Conservation (phyloP, 2,797 vertebrate species). For the Enteromius thamalakanensis region DNA sequence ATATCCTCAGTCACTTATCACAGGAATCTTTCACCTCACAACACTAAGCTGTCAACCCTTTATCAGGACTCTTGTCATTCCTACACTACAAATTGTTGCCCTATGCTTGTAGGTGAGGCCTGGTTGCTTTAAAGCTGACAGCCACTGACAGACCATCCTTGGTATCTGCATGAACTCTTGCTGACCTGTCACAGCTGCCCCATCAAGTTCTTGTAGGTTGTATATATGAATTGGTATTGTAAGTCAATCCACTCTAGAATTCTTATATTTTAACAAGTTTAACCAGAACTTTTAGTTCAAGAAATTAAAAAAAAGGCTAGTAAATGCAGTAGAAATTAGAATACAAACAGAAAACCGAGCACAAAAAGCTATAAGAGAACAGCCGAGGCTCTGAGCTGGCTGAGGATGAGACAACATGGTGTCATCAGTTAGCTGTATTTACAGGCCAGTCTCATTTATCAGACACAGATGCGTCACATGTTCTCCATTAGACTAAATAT, state of each 20-base stretch:
- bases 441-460: slow-evolving; percentile 47
- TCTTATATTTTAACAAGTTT: neutral
- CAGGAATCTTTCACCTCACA: neutral
- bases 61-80: slow-evolving; percentile 19
- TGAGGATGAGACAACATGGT: slow-evolving; percentile 27
- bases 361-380: neutral
- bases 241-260: neutral
- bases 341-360: neutral
- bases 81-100: slow-evolving; percentile 15
- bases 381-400: neutral
- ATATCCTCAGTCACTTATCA: neutral
- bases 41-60: slow-evolving; percentile 7
- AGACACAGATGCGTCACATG: slow-evolving; percentile 40
- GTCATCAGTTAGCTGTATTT: slow-evolving; percentile 28
- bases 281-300: neutral
- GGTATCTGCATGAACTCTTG: slow-evolving; percentile 21
- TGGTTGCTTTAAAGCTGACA: slow-evolving; percentile 11
- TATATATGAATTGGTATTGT: neutral
- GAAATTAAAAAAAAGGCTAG: neutral
- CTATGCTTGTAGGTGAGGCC: slow-evolving; percentile 3
- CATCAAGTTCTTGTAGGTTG: neutral
- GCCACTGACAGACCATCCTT: neutral
- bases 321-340: neutral
- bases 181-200: slow-evolving; percentile 15
- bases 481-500: slow-evolving; percentile 48